Evolutionary conservation across 1,140 invertebrate genomes (phyloP), one percentile per base, ranked within the genome.

Genomic region (Homarus americanus): DNA sequence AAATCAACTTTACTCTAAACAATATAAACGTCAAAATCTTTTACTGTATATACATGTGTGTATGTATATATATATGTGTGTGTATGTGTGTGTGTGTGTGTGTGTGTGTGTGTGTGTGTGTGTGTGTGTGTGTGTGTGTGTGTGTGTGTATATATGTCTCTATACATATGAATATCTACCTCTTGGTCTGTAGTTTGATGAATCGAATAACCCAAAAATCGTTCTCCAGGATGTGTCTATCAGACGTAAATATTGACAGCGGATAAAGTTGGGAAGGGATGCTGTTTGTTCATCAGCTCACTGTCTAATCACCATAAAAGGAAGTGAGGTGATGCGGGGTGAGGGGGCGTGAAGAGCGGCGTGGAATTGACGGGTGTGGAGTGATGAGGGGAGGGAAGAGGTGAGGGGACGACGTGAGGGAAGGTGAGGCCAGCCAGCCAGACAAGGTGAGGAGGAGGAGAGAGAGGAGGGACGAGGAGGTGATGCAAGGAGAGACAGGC

Each of bases 241-340:
- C 15, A 73, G 83, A 41, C 40, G 83, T 49, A 86, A 76, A 78
- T 83, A 76, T 83, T 90, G 87, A 90, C 87, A 83, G 80, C 40
- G 41, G 41, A 53, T 69, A 24, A 40, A 76, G 41, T 49, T 76
- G 83, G 58, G 44, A 86, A 63, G 82, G 69, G 41, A 72, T 73
- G 58, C 49, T 90, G 80, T 90, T 90, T 84, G 87, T 90, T 90
- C 87, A 83, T 84, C 87, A 84, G 80, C 69, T 76, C 87, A 90
- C n/a, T 76, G 80, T 90, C 87, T 90, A 90, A 90, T 90, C 87
- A 90, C 87, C 72, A 83, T 90, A 90, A 90, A 84, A 90, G 87
- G 87, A 90, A 83, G 87, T 90, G 80, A 90, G 87, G 79, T 83
- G 87, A 84, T 89, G 83, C 32, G 32, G 41, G 40, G 86, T 34